These are phyloP conservation scores for Gastrophryne carolinensis DNA, from an alignment of 2,797 vertebrate species.

Conservation along the genomic window DNA sequence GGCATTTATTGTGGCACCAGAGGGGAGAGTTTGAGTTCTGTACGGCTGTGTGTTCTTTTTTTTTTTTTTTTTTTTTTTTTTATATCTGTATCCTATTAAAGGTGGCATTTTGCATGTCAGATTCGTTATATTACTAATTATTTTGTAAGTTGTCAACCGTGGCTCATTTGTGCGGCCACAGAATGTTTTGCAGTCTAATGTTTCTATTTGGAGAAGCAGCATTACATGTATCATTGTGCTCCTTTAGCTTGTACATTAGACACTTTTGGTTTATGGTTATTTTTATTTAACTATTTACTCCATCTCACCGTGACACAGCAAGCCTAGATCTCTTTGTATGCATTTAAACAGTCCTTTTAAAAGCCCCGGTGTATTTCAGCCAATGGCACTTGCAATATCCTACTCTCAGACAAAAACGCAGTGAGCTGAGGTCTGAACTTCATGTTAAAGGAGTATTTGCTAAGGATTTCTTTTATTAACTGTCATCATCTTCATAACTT, in stretches of 20 bases:
- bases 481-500: constrained; percentile 90
- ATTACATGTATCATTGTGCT: neutral
- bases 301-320: constrained; percentile 54
- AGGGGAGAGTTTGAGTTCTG: too few relatives aligned
- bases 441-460: constrained; percentile 88
- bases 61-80: too few relatives aligned
- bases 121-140: too few relatives aligned
- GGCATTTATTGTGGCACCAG: too few relatives aligned
- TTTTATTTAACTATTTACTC: constrained; percentile 62
- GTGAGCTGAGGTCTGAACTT: constrained; percentile 70
- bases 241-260: constrained; percentile 50
- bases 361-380: constrained; percentile 58
- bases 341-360: constrained; percentile 73
- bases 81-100: too few relatives aligned
- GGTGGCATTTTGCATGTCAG: too few relatives aligned
- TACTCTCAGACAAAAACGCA: constrained; percentile 77
- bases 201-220: neutral
- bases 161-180: too few relatives aligned
- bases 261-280: constrained; percentile 54
- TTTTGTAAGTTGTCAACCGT: too few relatives aligned
- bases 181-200: too few relatives aligned
- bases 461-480: constrained; percentile 92
- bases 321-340: constrained; percentile 63
- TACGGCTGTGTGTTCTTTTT: too few relatives aligned
- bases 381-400: constrained; percentile 59